Conservation (phyloP, 1,140 invertebrate genomes). For the Magallana angulata region DNA sequence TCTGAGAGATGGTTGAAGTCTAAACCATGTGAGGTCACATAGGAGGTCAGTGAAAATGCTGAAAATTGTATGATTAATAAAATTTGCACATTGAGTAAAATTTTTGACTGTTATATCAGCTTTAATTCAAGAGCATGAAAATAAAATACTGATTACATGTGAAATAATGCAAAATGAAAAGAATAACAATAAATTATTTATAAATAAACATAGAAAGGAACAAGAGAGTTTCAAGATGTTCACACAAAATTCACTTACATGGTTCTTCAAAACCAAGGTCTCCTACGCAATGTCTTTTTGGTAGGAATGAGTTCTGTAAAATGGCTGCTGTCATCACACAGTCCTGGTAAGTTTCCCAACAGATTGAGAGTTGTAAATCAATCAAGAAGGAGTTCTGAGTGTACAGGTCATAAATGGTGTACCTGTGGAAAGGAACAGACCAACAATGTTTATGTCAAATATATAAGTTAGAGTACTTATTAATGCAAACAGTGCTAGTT, state of each 20-base stretch:
- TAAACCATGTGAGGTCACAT: neutral
- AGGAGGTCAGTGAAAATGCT: slow-evolving; percentile 1
- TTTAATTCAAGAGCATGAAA: too few relatives aligned
- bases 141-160: too few relatives aligned
- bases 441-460: too few relatives aligned
- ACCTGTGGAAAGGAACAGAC: slow-evolving; percentile 19
- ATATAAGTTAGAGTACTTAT: too few relatives aligned
- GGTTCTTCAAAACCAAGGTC: neutral
- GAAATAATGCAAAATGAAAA: neutral
- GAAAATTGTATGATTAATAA: neutral
- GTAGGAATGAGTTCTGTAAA: slow-evolving; percentile 32
- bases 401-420: slow-evolving; percentile 42
- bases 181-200: neutral
- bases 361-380: slow-evolving; percentile 19
- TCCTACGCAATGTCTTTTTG: neutral
- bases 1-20: neutral
- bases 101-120: too few relatives aligned
- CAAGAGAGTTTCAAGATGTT: too few relatives aligned
- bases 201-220: too few relatives aligned
- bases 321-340: slow-evolving; percentile 43
- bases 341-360: slow-evolving; percentile 39
- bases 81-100: too few relatives aligned
- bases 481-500: too few relatives aligned
- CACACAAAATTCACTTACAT: neutral
- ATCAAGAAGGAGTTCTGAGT: neutral